Base-by-base conservation (phyloP, 2,113 vertebrate genomes). In the Irena cyanogastra region DNA sequence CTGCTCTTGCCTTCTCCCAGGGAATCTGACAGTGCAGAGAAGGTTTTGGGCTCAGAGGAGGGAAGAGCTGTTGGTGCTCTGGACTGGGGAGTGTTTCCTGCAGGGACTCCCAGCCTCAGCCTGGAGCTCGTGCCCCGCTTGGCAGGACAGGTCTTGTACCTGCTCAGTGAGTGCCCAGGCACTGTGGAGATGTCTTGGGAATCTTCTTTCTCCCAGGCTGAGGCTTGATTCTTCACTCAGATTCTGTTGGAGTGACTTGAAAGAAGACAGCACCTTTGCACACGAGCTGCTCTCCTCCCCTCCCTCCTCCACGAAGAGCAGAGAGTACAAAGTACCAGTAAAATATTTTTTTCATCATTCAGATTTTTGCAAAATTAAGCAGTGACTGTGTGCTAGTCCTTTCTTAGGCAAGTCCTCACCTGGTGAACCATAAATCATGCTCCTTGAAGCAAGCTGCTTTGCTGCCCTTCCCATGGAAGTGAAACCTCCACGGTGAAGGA, bases 141-240 rank as follows among this genome's bases (percentile, higher is more conserved):
- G n/a, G 42, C 81, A n/a, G 13, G 26, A 16, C 44, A 47, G 10
- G 9, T 8, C 39, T 57, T 15, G 7, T 3, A 6, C 11, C 35
- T 88, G 17, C 33, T 39, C 76, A 9, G 19, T 0, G 16, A 61
- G 44, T 7, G 28, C 77, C 56, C 0, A 0, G 63, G 10, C 44
- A 16, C 6, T 10, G 17, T 22, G 88, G 33, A 45, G 30, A 8
- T 4, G 17, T 20, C 1, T 4, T 22, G 35, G 54, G 47, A 47
- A 19, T 23, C 35, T 20, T 26, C 2, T 26, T 91, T 64, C 57
- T 59, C 66, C 44, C 63, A 35, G 33, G 28, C 8, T 6, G 24
- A 31, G n/a, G 20, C 7, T 8, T 56, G 26, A 8, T 9, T 84
- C n/a, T 53, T 82, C 41, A 16, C 59, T 89, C 33, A 50, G 0